Conservation (phyloP, 2,113 vertebrate genomes). For the Macrotus californicus region DNA sequence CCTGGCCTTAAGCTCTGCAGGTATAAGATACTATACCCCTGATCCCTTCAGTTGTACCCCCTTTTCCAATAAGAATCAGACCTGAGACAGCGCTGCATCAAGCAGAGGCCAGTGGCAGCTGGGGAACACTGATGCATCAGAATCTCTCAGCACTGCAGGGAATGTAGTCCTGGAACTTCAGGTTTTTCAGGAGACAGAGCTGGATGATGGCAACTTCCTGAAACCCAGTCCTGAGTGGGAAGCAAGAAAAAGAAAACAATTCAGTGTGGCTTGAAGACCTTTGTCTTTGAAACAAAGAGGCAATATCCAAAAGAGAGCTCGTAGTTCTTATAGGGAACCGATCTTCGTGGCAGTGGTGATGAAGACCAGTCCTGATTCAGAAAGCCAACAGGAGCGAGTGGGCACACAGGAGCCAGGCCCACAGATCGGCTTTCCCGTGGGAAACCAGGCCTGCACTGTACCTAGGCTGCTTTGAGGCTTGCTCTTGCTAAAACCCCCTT, state of each 20-base stretch:
- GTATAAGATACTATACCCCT: no score
- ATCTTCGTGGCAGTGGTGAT: no score
- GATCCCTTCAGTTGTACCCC: fast-evolving
- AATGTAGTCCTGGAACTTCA: background rate
- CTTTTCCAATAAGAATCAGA: background rate
- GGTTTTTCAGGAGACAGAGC: background rate
- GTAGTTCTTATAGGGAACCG: no score
- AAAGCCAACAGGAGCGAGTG: no score
- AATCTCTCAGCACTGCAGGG: fast-evolving
- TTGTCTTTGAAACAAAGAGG: background rate
- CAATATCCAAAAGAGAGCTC: no score
- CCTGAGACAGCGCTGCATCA: background rate
- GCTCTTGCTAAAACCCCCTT: no score
- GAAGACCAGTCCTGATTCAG: no score
- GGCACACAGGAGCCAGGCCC: no score
- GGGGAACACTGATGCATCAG: fast-evolving
- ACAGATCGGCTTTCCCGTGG: no score
- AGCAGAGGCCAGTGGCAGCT: background rate
- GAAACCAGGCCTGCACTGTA: no score
- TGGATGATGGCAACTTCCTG: background rate
- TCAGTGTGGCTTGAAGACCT: background rate
- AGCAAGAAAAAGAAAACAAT: background rate
- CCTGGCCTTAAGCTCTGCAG: no score
- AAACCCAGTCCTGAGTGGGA: background rate
- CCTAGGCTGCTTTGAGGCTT: no score